Base-by-base conservation (phyloP, 1,140 invertebrate genomes). In the Bemisia tabaci region DNA sequence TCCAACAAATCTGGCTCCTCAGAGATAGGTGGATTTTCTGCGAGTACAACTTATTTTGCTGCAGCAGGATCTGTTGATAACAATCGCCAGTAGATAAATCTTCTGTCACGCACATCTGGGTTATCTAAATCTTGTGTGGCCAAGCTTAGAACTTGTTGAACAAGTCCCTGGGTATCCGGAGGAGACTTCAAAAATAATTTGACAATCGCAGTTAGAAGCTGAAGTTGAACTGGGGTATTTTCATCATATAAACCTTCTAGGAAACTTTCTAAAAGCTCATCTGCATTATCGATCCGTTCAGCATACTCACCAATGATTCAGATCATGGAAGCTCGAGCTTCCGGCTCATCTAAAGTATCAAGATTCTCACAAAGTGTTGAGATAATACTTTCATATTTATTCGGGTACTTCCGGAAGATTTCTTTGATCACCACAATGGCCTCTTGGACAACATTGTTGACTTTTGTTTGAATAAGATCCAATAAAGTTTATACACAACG, bases 361-460 rank as follows among this genome's bases (percentile, higher is more conserved):
- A 99, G 80, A 80, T 99, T 99, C 79, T 99, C 97, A 79, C 97
- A 99, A 0, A 99, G 80, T 0, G 97, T 99, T 62, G 95, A 97
- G 75, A 99, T 99, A 75, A 99, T 99, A 75, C 94, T 98, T 79
- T 99, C 97, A 75, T 99, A 99, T 79, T 98, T 98, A 76, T 99
- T 99, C 1, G 97, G 97, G 79, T 99, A 99, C 77, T 99, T 99
- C 68, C 97, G 84, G 85, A 99, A 99, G 71, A 99, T 99, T 76
- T 98, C 97, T 82, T 99, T 99, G 72, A 99, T 99, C 0, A 99
- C 97, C 0, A 99, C 97, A 71, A 99, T 98, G 1, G 97, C 97
- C 77, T 99, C 97, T 81, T 99, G 97, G 1, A 99, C 97, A 24
- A 99, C 97, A 77, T 99, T 99, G 81, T 99, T 99, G 2, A 94